Conservation (phyloP, 2,113 vertebrate genomes). For the Oxygymnocypris stewartii region DNA sequence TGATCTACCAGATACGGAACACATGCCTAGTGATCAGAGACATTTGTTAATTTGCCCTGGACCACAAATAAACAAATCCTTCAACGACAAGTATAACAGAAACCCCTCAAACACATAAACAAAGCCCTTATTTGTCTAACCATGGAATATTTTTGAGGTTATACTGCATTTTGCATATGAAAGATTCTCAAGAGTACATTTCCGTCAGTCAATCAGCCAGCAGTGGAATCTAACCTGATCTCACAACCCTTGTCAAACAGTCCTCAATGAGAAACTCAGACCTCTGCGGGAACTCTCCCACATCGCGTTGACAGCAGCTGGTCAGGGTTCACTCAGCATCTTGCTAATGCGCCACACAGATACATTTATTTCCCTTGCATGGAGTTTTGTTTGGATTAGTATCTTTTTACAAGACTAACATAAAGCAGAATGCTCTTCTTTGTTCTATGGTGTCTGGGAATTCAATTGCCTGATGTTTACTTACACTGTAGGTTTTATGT, state of each 20-base stretch:
- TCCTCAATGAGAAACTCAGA: slow-evolving; percentile 11
- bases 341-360: neutral
- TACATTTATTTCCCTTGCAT: slow-evolving; percentile 8
- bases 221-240: neutral
- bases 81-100: slow-evolving; percentile 4
- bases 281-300: neutral
- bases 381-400: slow-evolving; percentile 17
- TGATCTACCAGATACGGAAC: neutral
- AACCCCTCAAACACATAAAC: neutral
- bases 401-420: slow-evolving; percentile 9
- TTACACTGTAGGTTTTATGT: slow-evolving; percentile 18
- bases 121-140: neutral
- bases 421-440: slow-evolving; percentile 17
- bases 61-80: neutral
- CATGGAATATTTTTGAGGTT: neutral
- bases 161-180: neutral
- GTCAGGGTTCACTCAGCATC: slow-evolving; percentile 17
- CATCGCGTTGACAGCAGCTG: neutral
- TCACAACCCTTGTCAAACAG: neutral
- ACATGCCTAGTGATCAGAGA: neutral
- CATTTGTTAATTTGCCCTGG: neutral
- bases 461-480: slow-evolving; percentile 18
- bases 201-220: neutral
- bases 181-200: neutral
- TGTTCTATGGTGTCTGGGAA: slow-evolving; percentile 18